Base-by-base conservation (phyloP, 2,113 vertebrate genomes). In the Sarotherodon lohbergeri region DNA sequence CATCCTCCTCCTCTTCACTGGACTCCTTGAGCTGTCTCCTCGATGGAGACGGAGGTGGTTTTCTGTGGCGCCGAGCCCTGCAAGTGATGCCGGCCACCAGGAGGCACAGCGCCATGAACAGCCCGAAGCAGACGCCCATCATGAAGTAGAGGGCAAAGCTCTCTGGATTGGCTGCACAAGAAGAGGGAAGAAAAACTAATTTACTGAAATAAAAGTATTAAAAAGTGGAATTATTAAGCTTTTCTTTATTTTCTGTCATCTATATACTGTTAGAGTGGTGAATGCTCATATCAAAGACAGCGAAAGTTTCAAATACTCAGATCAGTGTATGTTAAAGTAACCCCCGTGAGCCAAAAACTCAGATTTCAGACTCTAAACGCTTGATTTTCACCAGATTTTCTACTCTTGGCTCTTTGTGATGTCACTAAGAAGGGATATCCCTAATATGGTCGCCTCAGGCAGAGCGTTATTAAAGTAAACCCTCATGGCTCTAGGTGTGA, bases 111-210 rank as follows among this genome's bases (percentile, higher is more conserved):
- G 98, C 99, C 90, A 98, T 95, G 88, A 99, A 95, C 46, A 99
- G 96, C 56, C 99, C 98, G 2, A 98, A 97, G 88, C 98, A 99
- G 36, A 99, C 97, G 0, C 99, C 98, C 95, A 98, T 96, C 95
- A 99, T 97, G 68, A 99, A 99, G 95, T 98, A 99, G 59, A 99
- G 97, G 19, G 98, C 98, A 0, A 99, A 98, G 90, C 98, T 99
- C 95, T 99, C 98, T 0, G 97, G 98, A 88, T 99, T 97, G 57
- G 96, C 98, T 99, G 93, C 56, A 59, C 16, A 17, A 24, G n/a
- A 56, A 48, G 41, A 27, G 22, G 22, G 4, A 10, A 10, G 57
- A 34, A 24, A 2, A 43, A 24, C 7, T 0, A 22, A 48, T 48
- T 17, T 76, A 76, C 13, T 76, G 14, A 48, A 76, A 46, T 73